phyloP scores from a whole-genome alignment of 2,797 vertebrate genomes.

The Delichon dasypus region DNA sequence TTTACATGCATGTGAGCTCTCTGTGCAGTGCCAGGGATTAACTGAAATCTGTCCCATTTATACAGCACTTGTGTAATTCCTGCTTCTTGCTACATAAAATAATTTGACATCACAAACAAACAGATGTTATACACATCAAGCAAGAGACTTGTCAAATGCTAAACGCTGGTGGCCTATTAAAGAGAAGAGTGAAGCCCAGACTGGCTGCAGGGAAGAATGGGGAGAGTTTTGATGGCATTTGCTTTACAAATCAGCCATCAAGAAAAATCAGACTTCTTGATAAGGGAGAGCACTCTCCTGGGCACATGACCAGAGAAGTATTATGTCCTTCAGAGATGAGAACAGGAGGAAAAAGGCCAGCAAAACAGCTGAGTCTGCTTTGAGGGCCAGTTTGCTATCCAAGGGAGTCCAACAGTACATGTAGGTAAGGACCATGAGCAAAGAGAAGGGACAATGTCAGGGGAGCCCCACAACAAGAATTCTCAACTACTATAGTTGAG shows the following conservation, averaged over 20 bases:
- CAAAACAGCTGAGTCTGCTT: neutral
- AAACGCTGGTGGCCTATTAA: neutral
- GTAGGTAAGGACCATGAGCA: neutral
- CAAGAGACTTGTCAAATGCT: neutral
- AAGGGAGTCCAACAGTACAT: neutral
- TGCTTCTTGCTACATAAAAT: neutral
- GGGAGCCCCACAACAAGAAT: neutral
- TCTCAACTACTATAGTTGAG: rapidly evolving
- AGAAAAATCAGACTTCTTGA: neutral
- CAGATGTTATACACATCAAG: neutral
- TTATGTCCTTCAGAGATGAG: neutral
- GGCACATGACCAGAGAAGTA: rapidly evolving
- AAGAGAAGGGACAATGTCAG: neutral
- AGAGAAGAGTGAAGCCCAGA: neutral
- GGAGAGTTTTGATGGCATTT: neutral
- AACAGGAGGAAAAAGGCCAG: neutral
- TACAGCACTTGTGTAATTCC: neutral
- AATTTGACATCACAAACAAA: neutral
- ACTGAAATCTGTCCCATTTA: neutral
- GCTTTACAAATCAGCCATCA: neutral
- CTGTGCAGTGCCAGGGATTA: neutral
- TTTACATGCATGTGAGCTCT: neutral
- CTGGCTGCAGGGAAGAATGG: neutral
- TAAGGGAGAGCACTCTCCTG: neutral
- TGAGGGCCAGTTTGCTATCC: neutral